A percentile compares a stretch with the other conserved stretches of the same genome.
Evolutionary conservation across 2,888 invertebrate genomes (phyloP).

Genomic region (Caenorhabditis angaria): DNA sequence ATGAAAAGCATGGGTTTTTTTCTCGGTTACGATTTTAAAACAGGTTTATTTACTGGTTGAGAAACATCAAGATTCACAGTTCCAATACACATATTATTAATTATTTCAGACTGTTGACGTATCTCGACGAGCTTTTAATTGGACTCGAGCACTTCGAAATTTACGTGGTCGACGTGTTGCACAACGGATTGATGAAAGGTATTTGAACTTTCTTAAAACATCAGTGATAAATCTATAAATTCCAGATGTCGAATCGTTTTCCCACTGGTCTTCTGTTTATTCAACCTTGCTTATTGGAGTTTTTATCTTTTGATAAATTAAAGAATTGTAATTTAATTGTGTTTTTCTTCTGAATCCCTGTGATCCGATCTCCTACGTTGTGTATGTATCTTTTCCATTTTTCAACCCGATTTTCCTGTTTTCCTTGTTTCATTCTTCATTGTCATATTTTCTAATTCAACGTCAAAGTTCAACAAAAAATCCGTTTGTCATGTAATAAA

Average conservation of each 20-base stretch:
- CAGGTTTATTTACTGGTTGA: constrained; percentile 2
- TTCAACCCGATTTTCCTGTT: neutral
- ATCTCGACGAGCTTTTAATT: constrained; percentile 61
- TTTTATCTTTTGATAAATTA: constrained; percentile 59
- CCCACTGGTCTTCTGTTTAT: constrained; percentile 66
- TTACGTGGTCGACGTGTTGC: constrained; percentile 67
- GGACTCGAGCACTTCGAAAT: constrained; percentile 63
- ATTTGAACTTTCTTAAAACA: neutral
- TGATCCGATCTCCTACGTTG: neutral
- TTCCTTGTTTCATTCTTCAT: neutral
- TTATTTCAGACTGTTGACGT: constrained; percentile 56
- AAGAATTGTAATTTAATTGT: constrained; percentile 1
- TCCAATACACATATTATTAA: neutral
- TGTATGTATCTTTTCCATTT: neutral
- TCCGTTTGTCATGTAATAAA: too few relatives aligned
- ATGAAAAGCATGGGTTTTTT: neutral
- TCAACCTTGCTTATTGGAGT: constrained; percentile 69
- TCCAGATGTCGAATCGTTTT: constrained; percentile 63
- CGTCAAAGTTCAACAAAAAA: too few relatives aligned
- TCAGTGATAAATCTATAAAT: neutral
- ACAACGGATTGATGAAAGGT: constrained; percentile 65
- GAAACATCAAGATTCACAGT: neutral
- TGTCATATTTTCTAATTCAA: neutral
- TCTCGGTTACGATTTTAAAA: neutral
- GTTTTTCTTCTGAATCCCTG: neutral